These are phyloP conservation scores for Apis cerana DNA, from an alignment of 1,140 invertebrate genomes.

Conservation along the genomic window DNA sequence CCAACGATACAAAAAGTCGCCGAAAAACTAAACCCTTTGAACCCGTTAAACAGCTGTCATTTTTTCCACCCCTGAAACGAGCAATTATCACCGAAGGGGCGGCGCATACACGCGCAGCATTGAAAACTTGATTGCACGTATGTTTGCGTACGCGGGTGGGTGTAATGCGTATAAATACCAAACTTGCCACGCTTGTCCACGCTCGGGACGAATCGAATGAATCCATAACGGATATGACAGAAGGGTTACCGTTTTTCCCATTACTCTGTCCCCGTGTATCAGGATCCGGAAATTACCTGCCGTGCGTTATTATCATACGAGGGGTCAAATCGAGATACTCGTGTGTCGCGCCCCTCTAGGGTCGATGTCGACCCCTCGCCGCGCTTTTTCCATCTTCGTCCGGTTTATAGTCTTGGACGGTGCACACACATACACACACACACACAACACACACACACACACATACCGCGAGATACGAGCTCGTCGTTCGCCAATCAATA, in stretches of 20 bases:
- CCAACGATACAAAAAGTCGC: background rate
- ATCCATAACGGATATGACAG: conserved; percentile 67
- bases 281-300: conserved; percentile 68
- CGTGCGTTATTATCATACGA: conserved; percentile 65
- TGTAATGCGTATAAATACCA: conserved; percentile 43
- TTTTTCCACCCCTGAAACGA: conserved; percentile 16
- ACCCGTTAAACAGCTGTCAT: background rate
- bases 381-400: conserved; percentile 21
- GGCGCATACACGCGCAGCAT: background rate
- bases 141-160: conserved; percentile 17
- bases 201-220: conserved; percentile 54
- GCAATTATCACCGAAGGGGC: conserved; percentile 29
- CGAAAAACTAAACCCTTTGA: background rate
- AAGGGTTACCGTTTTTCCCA: conserved; percentile 68
- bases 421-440: conserved; percentile 7
- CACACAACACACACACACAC: conserved; percentile 1
- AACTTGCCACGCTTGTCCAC: background rate
- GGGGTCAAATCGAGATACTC: conserved; percentile 64
- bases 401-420: background rate
- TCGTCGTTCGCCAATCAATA: conserved; percentile 62
- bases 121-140: conserved; percentile 7
- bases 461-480: conserved; percentile 49
- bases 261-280: conserved; percentile 62
- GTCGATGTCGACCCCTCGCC: background rate
- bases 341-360: background rate